Conservation (phyloP, 1,140 invertebrate genomes). For the Eupristina koningsbergeri region DNA sequence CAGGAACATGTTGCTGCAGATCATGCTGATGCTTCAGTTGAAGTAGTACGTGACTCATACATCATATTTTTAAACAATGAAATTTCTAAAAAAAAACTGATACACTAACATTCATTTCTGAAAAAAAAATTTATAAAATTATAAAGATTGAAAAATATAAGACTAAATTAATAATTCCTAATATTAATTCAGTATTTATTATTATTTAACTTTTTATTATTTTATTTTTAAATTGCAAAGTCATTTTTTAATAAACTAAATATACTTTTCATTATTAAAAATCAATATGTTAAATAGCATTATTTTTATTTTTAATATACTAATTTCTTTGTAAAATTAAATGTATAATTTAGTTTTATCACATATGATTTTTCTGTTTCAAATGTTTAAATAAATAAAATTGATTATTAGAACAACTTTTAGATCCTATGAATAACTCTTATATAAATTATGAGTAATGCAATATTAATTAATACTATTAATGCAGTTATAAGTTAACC, state of each 20-base stretch:
- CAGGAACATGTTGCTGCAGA: slow-evolving; percentile 94
- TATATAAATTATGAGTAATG: slow-evolving; percentile 37
- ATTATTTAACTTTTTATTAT: no score
- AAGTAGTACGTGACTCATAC: slow-evolving; percentile 80
- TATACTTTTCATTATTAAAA: no score
- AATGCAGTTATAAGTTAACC: neutral
- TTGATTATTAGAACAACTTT: neutral
- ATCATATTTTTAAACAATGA: neutral
- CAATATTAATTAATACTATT: neutral
- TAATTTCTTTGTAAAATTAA: neutral
- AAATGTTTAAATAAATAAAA: slow-evolving; percentile 1
- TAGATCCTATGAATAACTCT: neutral
- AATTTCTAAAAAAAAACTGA: neutral
- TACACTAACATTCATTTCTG: no score
- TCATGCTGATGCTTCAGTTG: slow-evolving; percentile 87
- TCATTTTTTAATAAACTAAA: no score
- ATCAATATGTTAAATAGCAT: no score
- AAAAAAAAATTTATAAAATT: no score
- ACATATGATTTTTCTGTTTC: neutral
- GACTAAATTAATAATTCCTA: no score
- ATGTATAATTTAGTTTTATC: no score
- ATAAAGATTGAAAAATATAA: no score
- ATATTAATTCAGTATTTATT: no score
- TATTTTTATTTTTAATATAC: neutral
- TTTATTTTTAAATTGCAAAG: no score